Evolutionary conservation across 2,113 vertebrate genomes (phyloP), one percentile per base, ranked within the genome.

Genomic region (Sitta europaea): DNA sequence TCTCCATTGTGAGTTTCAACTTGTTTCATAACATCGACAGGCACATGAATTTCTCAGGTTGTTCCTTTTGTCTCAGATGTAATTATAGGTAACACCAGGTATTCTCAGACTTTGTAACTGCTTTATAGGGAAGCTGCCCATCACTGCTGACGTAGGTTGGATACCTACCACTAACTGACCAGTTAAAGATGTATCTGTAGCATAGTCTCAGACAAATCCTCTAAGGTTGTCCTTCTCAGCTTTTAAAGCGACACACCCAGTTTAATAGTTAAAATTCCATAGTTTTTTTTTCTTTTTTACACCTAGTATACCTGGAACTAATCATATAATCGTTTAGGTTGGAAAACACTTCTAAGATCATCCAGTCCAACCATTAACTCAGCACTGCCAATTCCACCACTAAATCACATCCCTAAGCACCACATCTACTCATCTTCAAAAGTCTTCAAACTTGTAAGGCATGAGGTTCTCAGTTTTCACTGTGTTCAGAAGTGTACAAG

Each of bases 101-200:
- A 63, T 59, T 86, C 79, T 62, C 55, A 63, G 43, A 63, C 35
- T 75, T 73, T 67, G 4, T 51, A 77, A 75, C 45, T 83, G 45
- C 71, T 96, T 95, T 88, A 86, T 86, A 76, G 82, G 83, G 80
- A 92, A 95, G n/a, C 89, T 95, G 91, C 72, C 72, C 79, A 70
- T 5, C 7, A 68, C 27, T 73, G 40, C 51, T 94, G 94, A 94
- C 47, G 24, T 72, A 63, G 3, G 16, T 25, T 63, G 83, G 79
- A 59, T 88, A 65, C 65, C 68, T 73, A 50, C 79, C 47, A 51
- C 65, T 88, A 88, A 77, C 79, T 40, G 88, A 75, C 75, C 72
- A 74, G 59, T 65, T 80, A 63, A 96, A 86, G 61, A 75, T 81
- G 31, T 53, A 81, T 17, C 72, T 71, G 53, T 65, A 77, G 57